Conservation (phyloP, 2,113 vertebrate genomes). For the Lepisosteus osseus region DNA sequence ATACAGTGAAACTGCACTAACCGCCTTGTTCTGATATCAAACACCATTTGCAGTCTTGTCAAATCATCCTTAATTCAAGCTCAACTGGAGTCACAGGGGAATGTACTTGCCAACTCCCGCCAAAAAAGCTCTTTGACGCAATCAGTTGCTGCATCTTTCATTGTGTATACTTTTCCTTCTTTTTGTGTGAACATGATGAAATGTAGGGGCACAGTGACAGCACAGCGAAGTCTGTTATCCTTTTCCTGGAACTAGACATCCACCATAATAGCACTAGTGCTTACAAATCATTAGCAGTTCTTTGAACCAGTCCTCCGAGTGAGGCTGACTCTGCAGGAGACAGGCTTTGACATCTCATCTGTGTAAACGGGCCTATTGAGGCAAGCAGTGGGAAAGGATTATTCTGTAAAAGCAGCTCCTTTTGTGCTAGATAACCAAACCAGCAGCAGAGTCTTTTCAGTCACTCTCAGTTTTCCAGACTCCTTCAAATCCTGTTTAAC, state of each 20-base stretch:
- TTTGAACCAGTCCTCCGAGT: conserved; percentile 1
- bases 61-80: too few species aligned
- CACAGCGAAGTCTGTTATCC: background rate
- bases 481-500: background rate
- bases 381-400: conserved; percentile 27
- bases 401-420: conserved; percentile 36
- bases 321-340: conserved; percentile 7
- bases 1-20: too few species aligned
- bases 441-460: background rate
- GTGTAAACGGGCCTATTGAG: conserved; percentile 15
- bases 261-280: background rate
- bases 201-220: background rate
- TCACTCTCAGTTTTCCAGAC: background rate
- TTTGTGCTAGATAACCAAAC: conserved; percentile 18
- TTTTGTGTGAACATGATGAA: background rate
- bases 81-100: too few species aligned
- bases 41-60: too few species aligned
- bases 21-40: too few species aligned
- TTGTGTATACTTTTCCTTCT: background rate
- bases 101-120: background rate
- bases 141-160: background rate
- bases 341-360: conserved; percentile 14
- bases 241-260: conserved; percentile 27
- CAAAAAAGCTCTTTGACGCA: background rate
- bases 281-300: background rate